Base-by-base conservation (phyloP, 2,888 invertebrate species). In the Hirudinaria manillensis region DNA sequence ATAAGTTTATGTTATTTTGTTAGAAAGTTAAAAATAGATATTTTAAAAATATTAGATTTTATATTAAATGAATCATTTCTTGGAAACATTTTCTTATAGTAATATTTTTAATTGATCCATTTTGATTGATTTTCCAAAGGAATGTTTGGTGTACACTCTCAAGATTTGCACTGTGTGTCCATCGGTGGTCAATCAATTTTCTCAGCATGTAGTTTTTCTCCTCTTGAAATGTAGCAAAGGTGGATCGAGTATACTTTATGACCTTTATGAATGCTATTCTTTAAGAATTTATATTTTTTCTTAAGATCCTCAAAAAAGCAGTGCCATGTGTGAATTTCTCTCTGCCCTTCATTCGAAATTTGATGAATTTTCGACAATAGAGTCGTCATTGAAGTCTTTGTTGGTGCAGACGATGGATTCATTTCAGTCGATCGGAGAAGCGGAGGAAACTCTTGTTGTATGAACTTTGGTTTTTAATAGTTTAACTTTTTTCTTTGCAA, bases 101-200 rank as follows among this genome's bases (percentile, higher is more conserved):
- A 61, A 27, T 7, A 27, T 61, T 1, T 27, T 61, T 24, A 7
- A 29, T 16, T 1, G 10, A 61, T 7, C 61, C 13, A 7, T 61
- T 61, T 7, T 16, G 21, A 61, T 16, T 21, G 21, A 16, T 61
- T 36, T 32, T 74, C 13, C 32, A 24, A 53, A 75, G 75, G 53
- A 34, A 27, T 53, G 70, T 75, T 51, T 75, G 75, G 68, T 51
- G 75, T 75, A 53, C 13, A 32, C 53, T 21, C 34, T 51, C 24
- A 70, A 32, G 24, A 53, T 75, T 13, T 75, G 75, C 56, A 24
- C 24, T 19, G 68, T 34, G 29, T 75, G 61, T 36, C 13, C 51
- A 19, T 32, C 61, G 0, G 53, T 51, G 24, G 75, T 53, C n/a
- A 36, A 45, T 38, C 68, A 68, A 19, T 70, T 70, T 51, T 24